Base-by-base conservation (phyloP, 23 tunicate genomes). In the Diplosoma virens region DNA sequence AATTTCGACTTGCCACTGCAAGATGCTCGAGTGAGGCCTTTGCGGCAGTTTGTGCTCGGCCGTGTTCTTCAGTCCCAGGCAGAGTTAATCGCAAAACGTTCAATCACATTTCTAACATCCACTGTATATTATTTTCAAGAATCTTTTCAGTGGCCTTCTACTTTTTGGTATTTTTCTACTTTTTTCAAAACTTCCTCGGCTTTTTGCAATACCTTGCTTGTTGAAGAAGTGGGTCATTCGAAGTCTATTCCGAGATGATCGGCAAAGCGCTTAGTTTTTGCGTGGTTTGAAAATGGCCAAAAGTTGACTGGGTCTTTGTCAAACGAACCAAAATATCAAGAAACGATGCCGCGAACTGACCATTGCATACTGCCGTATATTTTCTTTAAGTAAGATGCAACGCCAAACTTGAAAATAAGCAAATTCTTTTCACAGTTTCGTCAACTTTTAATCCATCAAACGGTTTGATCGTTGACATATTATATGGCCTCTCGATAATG, bases 381-480 rank as follows among this genome's bases (percentile, higher is more conserved):
- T 68, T 93, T 80, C 47, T 81, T 87, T 32, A 93, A 80, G 36
- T 46, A 86, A 84, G 84, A 69, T 93, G 87, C 30, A 52, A 36
- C 1, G 84, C 84, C 23, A 93, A 50, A 2, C 30, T 67, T 50
- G 75, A 64, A 7, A 93, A 93, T 3, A 93, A 68, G 27, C 75
- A 32, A 17, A 93, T 87, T 75, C 66, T 31, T 27, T 81, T 59
- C 14, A 81, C 98, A 59, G 86, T 93, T 33, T 86, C 86, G 31
- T 81, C 84, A 36, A 75, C 71, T n/a, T 27, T 87, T 81, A 21
- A 87, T 33, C 30, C 17, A 34, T 36, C 96, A 46, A 28, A 86
- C 36, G n/a, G 98, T 93, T 70, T 93, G 98, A 54, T 93, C 98
- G 66, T 86, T 74, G 9, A 93, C 82, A 36, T 56, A 93, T 55